phyloP scores from a whole-genome alignment of 1,140 invertebrate genomes.

The Drosophila paulistorum region DNA sequence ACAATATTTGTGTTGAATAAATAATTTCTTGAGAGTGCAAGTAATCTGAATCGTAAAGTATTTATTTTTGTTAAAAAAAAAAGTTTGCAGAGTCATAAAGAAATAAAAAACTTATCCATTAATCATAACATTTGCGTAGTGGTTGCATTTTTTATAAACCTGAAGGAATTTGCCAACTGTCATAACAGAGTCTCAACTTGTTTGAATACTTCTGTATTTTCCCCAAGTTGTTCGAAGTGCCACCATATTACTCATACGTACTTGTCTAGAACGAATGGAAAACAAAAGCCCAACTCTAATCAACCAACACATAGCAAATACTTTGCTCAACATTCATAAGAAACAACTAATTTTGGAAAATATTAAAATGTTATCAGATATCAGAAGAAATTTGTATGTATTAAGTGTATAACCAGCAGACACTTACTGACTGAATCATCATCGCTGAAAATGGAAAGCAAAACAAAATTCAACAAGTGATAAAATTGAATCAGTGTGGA shows the following conservation, averaged over 20 bases:
- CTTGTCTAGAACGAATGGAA: neutral
- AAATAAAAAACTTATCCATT: neutral
- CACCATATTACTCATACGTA: neutral
- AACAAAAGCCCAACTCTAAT: neutral
- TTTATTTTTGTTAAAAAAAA: neutral
- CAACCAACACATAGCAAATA: neutral
- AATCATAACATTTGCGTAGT: neutral
- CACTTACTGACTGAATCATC: neutral
- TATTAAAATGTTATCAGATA: neutral
- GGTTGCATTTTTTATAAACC: neutral
- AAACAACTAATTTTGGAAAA: neutral
- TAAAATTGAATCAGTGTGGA: neutral
- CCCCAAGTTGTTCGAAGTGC: no score
- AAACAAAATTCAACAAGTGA: neutral
- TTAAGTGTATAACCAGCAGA: neutral
- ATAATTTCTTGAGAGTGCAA: neutral
- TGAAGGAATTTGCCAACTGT: neutral
- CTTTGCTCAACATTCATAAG: neutral
- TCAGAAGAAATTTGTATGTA: neutral
- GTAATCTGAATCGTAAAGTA: neutral
- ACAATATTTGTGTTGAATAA: neutral
- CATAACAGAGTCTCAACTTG: neutral
- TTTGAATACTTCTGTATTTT: neutral
- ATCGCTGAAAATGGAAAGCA: constrained; percentile 8
- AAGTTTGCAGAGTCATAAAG: neutral